Evolutionary conservation across 1,140 invertebrate genomes (phyloP).

Genomic region (Zaprionus davidi): DNA sequence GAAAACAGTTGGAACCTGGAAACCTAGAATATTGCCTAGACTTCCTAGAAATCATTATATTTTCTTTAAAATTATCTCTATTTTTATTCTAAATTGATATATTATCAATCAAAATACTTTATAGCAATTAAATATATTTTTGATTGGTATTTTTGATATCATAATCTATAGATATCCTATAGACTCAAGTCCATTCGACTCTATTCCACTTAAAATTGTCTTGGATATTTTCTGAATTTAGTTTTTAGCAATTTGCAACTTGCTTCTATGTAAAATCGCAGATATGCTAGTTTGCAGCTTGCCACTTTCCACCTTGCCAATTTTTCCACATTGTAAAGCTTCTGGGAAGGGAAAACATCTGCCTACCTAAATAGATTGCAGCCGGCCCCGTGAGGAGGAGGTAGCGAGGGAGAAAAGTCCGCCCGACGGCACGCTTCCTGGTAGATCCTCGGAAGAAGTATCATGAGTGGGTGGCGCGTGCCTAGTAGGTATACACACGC

Average conservation of each 20-base stretch:
- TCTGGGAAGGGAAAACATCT: conserved; percentile 51
- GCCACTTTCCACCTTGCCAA: conserved; percentile 60
- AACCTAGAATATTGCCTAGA: too few species aligned
- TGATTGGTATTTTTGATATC: too few species aligned
- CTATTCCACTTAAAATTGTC: neutral
- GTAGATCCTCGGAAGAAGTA: conserved; percentile 36
- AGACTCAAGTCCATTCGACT: too few species aligned
- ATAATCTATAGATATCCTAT: too few species aligned
- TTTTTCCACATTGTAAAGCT: conserved; percentile 48
- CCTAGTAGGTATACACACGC: conserved; percentile 41
- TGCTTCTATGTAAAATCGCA: conserved; percentile 58
- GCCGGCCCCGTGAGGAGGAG: conserved; percentile 37
- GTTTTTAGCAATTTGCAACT: conserved; percentile 59
- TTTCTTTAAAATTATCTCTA: too few species aligned
- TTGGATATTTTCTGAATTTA: neutral
- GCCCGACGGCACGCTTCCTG: conserved; percentile 66
- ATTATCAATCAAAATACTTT: too few species aligned
- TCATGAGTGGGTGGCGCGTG: conserved; percentile 35
- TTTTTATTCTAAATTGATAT: too few species aligned
- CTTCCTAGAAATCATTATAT: too few species aligned
- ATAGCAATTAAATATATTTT: too few species aligned
- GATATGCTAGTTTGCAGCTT: conserved; percentile 55
- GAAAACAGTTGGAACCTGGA: too few species aligned
- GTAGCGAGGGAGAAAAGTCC: conserved; percentile 29
- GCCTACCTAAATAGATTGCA: conserved; percentile 47